Conservation (phyloP, 2,888 invertebrate species). For the Apodemia zela region DNA sequence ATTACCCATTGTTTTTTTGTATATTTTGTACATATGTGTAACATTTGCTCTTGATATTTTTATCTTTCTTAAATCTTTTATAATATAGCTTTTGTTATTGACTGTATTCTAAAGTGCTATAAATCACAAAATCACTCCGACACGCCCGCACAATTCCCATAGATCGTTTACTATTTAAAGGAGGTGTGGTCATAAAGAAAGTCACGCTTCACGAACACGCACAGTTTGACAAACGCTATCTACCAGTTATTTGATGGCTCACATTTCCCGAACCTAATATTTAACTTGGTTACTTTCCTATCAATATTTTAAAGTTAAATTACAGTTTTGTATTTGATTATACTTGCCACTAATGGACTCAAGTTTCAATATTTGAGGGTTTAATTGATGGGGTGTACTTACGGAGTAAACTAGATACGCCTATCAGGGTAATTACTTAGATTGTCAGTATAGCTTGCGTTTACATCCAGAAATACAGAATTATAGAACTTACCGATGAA, state of each 20-base stretch:
- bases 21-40: too few species aligned
- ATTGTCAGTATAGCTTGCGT: too few species aligned
- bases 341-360: neutral
- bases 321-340: constrained; percentile 4
- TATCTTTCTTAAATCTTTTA: too few species aligned
- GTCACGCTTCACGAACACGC: constrained; percentile 29
- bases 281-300: constrained; percentile 8
- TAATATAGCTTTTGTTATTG: neutral
- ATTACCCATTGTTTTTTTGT: too few species aligned
- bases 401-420: too few species aligned
- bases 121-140: constrained; percentile 17
- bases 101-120: neutral
- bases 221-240: constrained; percentile 22
- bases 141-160: constrained; percentile 31
- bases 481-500: too few species aligned
- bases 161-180: constrained; percentile 25
- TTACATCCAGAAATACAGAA: too few species aligned
- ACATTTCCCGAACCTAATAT: constrained; percentile 18
- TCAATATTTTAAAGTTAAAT: constrained; percentile 4
- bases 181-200: constrained; percentile 25
- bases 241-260: constrained; percentile 22
- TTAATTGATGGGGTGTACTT: too few species aligned
- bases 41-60: too few species aligned
- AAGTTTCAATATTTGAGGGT: neutral
- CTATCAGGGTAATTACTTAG: too few species aligned